These are phyloP conservation scores for Sinhomidia bicolor DNA, from an alignment of 2,888 invertebrate genomes.

Conservation along the genomic window DNA sequence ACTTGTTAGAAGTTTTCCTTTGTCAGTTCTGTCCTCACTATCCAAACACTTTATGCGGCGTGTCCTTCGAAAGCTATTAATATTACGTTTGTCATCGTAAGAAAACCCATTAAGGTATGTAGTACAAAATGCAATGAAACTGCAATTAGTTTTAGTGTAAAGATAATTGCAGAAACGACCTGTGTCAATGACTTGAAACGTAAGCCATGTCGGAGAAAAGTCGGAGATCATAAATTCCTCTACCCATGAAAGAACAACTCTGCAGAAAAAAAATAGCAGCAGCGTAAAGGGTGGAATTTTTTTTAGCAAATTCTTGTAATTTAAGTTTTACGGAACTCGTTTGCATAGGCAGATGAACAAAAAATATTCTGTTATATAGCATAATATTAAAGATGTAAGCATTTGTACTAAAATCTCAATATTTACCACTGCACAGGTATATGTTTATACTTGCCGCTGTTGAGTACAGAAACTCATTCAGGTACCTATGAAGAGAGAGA, in stretches of 20 bases:
- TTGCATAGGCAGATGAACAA: background rate
- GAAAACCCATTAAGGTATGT: background rate
- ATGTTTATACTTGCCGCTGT: background rate
- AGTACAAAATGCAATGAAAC: constrained; percentile 8
- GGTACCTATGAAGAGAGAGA: background rate
- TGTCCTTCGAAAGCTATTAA: constrained; percentile 25
- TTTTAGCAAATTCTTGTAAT: background rate
- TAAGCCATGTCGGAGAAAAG: background rate
- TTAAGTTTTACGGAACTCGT: background rate
- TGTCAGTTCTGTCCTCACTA: background rate
- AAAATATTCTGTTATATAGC: no score
- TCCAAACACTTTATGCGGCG: background rate
- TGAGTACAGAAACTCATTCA: background rate
- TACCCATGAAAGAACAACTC: background rate
- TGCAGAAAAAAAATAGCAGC: background rate
- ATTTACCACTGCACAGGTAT: background rate
- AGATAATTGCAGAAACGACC: constrained; percentile 52
- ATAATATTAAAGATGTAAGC: background rate
- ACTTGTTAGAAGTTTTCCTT: no score
- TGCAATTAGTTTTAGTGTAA: constrained; percentile 5
- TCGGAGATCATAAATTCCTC: background rate
- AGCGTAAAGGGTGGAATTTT: no score
- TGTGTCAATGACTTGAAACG: constrained; percentile 52
- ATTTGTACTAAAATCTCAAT: background rate
- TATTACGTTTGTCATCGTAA: constrained; percentile 6